These are phyloP conservation scores for Neoascia interrupta DNA, from an alignment of 2,888 invertebrate species.

Conservation along the genomic window DNA sequence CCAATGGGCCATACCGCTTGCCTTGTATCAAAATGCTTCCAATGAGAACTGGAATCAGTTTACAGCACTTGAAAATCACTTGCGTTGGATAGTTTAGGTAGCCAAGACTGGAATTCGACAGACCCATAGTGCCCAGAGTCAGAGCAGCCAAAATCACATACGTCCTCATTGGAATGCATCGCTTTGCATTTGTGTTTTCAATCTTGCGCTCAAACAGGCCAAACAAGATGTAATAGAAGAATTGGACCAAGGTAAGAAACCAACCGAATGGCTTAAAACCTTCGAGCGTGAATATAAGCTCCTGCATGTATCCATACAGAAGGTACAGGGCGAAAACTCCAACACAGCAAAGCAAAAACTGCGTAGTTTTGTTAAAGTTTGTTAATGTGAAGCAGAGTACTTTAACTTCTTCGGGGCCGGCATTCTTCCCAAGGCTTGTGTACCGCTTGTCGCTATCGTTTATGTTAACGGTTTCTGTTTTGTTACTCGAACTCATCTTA, in stretches of 20 bases:
- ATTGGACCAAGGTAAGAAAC: constrained; percentile 95
- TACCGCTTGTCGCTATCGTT: constrained; percentile 23
- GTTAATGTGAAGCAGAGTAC: constrained; percentile 88
- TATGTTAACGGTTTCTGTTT: constrained; percentile 30
- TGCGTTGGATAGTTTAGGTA: constrained; percentile 98
- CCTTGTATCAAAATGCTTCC: constrained; percentile 96
- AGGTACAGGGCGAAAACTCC: constrained; percentile 94
- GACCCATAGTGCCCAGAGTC: constrained; percentile 96
- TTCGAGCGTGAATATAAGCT: constrained; percentile 93
- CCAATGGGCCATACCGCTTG: constrained; percentile 90
- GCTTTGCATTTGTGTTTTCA: constrained; percentile 82
- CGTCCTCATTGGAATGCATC: constrained; percentile 89
- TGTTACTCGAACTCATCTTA: constrained; percentile 42
- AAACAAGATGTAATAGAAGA: constrained; percentile 90
- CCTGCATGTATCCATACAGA: constrained; percentile 94
- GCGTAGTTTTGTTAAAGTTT: constrained; percentile 82
- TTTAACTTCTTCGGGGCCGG: constrained; percentile 80
- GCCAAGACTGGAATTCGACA: constrained; percentile 95
- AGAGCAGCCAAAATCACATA: constrained; percentile 91
- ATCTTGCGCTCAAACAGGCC: constrained; percentile 86
- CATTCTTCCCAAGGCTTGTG: constrained; percentile 24
- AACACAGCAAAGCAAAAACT: constrained; percentile 87
- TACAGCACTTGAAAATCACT: constrained; percentile 98
- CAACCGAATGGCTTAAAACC: constrained; percentile 94
- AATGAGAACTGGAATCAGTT: constrained; percentile 95